These are phyloP conservation scores for Umimayanthus kanabou DNA, from an alignment of 92 coral and sea anemone species.

Conservation along the genomic window DNA sequence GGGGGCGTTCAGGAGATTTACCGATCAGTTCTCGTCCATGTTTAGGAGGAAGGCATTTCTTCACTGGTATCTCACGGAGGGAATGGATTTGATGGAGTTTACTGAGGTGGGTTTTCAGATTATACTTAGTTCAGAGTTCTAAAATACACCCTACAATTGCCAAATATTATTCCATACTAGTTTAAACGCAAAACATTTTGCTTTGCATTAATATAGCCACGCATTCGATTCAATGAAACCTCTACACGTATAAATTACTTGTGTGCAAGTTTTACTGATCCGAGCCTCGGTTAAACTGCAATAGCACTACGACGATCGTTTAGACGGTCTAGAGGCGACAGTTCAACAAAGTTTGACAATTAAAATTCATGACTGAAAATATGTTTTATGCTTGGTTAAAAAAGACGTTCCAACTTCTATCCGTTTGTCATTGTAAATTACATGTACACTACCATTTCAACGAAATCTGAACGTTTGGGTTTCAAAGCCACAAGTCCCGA, in stretches of 20 bases:
- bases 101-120: slow-evolving; percentile 73
- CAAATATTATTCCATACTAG: not conserved
- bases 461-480: not conserved
- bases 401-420: not conserved
- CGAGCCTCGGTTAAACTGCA: no score
- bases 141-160: not conserved
- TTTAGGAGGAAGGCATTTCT: slow-evolving; percentile 92
- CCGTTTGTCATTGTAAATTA: not conserved
- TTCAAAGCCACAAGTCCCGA: not conserved
- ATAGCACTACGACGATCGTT: no score
- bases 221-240: no score
- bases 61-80: slow-evolving; percentile 97
- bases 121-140: not conserved
- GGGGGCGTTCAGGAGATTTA: slow-evolving; percentile 87
- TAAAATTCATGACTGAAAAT: no score
- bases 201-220: no score
- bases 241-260: no score
- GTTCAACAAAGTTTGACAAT: no score
- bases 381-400: no score
- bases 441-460: not conserved
- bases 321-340: no score
- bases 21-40: slow-evolving; percentile 97
- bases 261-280: no score
- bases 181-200: no score
- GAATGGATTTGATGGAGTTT: slow-evolving; percentile 97